Evolutionary conservation across 2,888 invertebrate species (phyloP).

Genomic region (Rhimphoctona megacephalus): DNA sequence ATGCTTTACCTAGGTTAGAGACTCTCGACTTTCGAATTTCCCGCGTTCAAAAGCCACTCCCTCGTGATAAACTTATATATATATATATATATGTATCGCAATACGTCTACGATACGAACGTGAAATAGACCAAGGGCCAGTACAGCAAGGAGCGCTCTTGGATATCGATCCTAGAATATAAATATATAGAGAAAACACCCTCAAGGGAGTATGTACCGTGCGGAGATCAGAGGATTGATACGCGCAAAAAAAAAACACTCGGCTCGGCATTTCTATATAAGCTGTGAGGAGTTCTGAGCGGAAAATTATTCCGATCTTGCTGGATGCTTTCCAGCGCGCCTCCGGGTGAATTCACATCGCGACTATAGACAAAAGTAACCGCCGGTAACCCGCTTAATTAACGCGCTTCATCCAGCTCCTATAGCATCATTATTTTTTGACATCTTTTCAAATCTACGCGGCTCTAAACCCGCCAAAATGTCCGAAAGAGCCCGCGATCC

Average conservation of each 20-base stretch:
- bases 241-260: neutral
- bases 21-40: neutral
- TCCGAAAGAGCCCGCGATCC: neutral
- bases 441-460: neutral
- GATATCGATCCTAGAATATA: neutral
- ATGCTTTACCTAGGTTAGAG: neutral
- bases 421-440: neutral
- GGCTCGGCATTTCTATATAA: neutral
- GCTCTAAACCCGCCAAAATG: neutral
- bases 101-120: too few species aligned
- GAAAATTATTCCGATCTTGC: neutral
- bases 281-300: neutral
- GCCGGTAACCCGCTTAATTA: neutral
- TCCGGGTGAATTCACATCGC: too few species aligned
- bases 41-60: neutral
- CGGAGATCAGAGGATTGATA: neutral
- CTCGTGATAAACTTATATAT: neutral
- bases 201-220: neutral
- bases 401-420: neutral
- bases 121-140: neutral
- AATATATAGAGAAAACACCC: neutral
- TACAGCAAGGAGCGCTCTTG: neutral
- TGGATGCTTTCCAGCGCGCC: neutral
- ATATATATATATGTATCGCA: too few species aligned
- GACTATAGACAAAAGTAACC: too few species aligned